phyloP scores from a whole-genome alignment of 2,888 invertebrate genomes.

The Pollenia griseotomentosa region DNA sequence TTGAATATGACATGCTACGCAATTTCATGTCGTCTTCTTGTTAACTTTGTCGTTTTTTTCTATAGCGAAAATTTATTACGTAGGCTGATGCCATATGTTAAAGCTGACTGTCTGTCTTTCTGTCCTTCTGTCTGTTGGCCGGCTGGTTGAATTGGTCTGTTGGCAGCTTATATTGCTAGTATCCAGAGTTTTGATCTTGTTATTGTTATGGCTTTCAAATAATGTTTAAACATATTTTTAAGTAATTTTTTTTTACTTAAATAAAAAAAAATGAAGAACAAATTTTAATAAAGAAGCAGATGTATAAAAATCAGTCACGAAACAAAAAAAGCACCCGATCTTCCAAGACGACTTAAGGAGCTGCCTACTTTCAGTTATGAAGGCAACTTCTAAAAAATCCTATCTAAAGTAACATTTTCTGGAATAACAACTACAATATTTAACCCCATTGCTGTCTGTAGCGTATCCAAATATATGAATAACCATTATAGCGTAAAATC shows the following conservation, averaged over 20 bases:
- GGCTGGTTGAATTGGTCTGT: constrained; percentile 6
- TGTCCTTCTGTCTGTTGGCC: background rate
- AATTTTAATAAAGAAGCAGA: no score
- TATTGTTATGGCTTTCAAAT: constrained; percentile 38
- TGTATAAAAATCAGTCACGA: no score
- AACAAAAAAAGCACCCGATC: no score
- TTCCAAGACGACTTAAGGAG: background rate
- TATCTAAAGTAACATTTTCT: no score
- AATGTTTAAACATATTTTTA: constrained; percentile 17
- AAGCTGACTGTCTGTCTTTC: constrained; percentile 14
- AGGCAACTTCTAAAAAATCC: no score
- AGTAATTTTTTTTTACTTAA: constrained; percentile 21
- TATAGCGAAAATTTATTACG: constrained; percentile 13
- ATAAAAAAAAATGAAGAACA: background rate
- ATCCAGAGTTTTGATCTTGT: constrained; percentile 32
- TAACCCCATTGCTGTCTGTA: no score
- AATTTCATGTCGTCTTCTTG: constrained; percentile 37
- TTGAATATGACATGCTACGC: constrained; percentile 67
- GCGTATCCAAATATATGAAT: no score
- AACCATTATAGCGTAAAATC: constrained; percentile 11
- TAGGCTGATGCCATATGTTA: constrained; percentile 53
- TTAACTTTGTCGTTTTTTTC: constrained; percentile 19
- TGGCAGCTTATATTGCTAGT: constrained; percentile 65
- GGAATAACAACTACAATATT: no score
- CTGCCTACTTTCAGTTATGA: no score